These are phyloP conservation scores for Sebastolobus altivelis DNA, from an alignment of 2,797 vertebrate genomes.

Conservation along the genomic window DNA sequence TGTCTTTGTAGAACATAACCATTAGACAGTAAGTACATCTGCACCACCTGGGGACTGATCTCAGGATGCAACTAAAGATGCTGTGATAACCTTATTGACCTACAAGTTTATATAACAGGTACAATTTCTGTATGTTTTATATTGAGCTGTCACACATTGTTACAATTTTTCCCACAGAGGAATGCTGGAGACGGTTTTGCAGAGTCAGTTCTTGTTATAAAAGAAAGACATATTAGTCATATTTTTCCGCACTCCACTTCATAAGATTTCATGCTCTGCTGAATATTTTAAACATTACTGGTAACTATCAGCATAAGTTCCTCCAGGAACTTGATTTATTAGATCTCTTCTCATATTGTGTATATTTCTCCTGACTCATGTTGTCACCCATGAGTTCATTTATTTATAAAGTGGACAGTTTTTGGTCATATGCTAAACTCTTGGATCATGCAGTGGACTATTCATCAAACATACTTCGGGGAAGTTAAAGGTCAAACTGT, in stretches of 20 bases:
- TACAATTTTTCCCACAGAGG: not conserved
- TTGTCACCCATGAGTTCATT: conserved; percentile 3
- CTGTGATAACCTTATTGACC: conserved; percentile 27
- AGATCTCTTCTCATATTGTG: conserved; percentile 19
- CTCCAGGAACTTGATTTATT: conserved; percentile 46
- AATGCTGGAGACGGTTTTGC: conserved; percentile 1
- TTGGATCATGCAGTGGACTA: not conserved
- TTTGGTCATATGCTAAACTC: not conserved
- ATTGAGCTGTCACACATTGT: conserved; percentile 12
- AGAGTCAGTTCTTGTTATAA: conserved; percentile 10
- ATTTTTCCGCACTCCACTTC: conserved; percentile 6
- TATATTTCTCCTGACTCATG: conserved; percentile 27
- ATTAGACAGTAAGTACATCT: conserved; percentile 30
- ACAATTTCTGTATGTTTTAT: not conserved
- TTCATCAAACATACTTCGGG: conserved; percentile 3
- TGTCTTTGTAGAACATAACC: conserved; percentile 53
- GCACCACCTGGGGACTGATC: conserved; percentile 29
- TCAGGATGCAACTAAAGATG: conserved; percentile 32
- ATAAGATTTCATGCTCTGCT: conserved; percentile 10
- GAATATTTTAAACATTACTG: conserved; percentile 28
- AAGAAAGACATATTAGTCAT: conserved; percentile 7
- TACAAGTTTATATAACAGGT: conserved; percentile 18
- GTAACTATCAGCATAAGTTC: conserved; percentile 10
- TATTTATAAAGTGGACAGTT: conserved; percentile 11
- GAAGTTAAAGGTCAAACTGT: conserved; percentile 16